A percentile compares a stretch with the other conserved stretches of the same genome.
phyloP scores from a whole-genome alignment of 2,797 vertebrate genomes.

The Sciurus carolinensis region DNA sequence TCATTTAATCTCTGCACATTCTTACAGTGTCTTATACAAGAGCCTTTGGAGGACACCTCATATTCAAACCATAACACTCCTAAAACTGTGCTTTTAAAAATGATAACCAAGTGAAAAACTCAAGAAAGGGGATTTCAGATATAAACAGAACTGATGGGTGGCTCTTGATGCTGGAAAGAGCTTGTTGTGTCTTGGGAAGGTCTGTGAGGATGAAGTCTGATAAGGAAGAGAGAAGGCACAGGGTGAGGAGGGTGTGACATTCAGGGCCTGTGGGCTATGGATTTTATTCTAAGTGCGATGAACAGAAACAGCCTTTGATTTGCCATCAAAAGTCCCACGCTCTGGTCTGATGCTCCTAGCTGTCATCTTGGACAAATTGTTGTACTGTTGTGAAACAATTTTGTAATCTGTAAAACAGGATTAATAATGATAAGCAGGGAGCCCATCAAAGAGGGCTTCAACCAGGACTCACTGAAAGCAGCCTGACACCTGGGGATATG shows the following conservation, averaged over 20 bases:
- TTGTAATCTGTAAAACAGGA: neutral
- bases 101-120: neutral
- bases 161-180: neutral
- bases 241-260: neutral
- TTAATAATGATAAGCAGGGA: neutral
- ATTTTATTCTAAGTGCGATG: neutral
- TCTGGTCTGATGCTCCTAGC: neutral
- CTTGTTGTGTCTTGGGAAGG: neutral
- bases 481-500: neutral
- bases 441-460: neutral
- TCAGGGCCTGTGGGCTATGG: neutral
- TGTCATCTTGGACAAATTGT: neutral
- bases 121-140: neutral
- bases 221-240: neutral
- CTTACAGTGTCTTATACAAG: too few relatives aligned
- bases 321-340: neutral
- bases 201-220: neutral
- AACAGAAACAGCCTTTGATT: neutral
- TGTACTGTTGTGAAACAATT: neutral
- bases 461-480: neutral
- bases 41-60: too few relatives aligned
- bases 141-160: neutral
- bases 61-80: too few relatives aligned
- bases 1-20: too few relatives aligned
- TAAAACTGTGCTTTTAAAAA: neutral